These are phyloP conservation scores for Drosophila meridionalis DNA, from an alignment of 2,888 invertebrate species.

Conservation along the genomic window DNA sequence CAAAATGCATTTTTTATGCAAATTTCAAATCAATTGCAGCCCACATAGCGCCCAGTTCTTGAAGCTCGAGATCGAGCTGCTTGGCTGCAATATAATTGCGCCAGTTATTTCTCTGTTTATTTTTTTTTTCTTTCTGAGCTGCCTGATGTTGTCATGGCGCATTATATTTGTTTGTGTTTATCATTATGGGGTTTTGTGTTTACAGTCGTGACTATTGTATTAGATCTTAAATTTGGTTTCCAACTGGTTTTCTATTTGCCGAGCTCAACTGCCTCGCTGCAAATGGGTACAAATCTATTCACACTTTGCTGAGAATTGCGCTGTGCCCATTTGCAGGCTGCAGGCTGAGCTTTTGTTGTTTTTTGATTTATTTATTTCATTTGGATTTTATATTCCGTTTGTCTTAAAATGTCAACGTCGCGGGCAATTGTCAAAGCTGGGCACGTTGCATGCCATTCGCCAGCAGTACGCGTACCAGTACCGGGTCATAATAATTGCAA, in stretches of 20 bases:
- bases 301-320: conserved; percentile 68
- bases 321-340: conserved; percentile 30
- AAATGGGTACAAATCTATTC: conserved; percentile 73
- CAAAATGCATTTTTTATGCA: conserved; percentile 63
- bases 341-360: not conserved
- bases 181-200: conserved; percentile 54
- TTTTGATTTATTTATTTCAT: conserved; percentile 15
- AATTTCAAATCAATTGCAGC: conserved; percentile 59
- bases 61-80: conserved; percentile 16
- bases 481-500: conserved; percentile 59
- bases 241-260: conserved; percentile 72
- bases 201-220: conserved; percentile 71
- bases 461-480: conserved; percentile 13
- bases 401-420: conserved; percentile 67
- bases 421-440: conserved; percentile 62
- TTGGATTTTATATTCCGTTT: not conserved
- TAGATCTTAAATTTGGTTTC: conserved; percentile 53
- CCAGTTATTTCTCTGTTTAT: conserved; percentile 32
- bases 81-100: conserved; percentile 40
- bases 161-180: conserved; percentile 54
- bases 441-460: conserved; percentile 69
- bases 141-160: conserved; percentile 42
- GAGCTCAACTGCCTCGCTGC: conserved; percentile 19
- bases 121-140: not conserved
- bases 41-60: conserved; percentile 37